Evolutionary conservation across 2,797 vertebrate species (phyloP), one percentile per base, ranked within the genome.

Genomic region (Gastrophryne carolinensis): DNA sequence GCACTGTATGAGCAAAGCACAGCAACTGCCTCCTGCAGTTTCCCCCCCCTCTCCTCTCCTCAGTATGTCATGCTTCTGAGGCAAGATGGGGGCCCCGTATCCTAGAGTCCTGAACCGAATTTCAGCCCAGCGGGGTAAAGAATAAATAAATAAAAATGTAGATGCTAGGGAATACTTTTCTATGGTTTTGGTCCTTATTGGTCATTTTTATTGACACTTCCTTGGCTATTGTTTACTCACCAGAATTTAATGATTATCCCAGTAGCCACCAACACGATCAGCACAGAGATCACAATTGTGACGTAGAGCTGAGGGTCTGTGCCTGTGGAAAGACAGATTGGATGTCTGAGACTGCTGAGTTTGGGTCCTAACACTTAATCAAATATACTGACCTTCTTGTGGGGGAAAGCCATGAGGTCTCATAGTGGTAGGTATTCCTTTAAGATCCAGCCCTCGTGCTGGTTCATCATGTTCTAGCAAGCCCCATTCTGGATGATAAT

Each of bases 241-340:
- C 91, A 92, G 81, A 92, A 92, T 79, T 92, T 92, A 86, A 92
- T 90, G 83, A 92, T 91, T 79, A 92, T 92, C 69, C 90, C 89
- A 0, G 90, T 89, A 44, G 91, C 91, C 6, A 91, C 89, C 0
- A 92, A 84, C 30, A 91, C 90, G 0, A 92, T 92, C 79, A 92
- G 90, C 81, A 91, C 84, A 26, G 90, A 92, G 81, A 92, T 92
- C 27, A 90, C 91, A 66, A 92, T 90, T 23, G 91, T 92, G 57
- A 92, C 90, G 0, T 92, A 92, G 5, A 92, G 82, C 75, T 92
- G 91, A 24, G 91, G 91, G 60, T 92, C 91, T 73, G 91, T 90
- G 73, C 90, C 91, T 92, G 82, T 0, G 4, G 72, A 70, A 5
- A 71, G 24, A 56, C 1, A 56, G 5, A 65, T 29, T 34, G 54